These are phyloP conservation scores for Henricia sp. DNA, from an alignment of 53 echinoderm and acorn worm species.

Conservation along the genomic window DNA sequence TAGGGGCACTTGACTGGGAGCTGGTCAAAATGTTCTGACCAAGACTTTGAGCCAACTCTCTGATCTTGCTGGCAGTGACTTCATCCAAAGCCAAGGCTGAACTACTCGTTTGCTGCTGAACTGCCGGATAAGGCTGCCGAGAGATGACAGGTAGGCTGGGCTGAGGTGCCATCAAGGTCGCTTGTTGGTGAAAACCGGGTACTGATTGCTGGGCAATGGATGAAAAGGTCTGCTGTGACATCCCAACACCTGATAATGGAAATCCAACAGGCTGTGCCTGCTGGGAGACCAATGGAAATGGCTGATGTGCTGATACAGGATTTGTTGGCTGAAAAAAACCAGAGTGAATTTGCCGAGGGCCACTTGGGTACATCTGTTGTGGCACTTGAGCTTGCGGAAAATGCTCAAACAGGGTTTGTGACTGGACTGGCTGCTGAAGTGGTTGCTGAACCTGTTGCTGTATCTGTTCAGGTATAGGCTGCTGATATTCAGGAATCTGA, in stretches of 20 bases:
- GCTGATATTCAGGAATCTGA: slow-evolving; percentile 29
- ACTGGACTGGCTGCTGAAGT: slow-evolving; percentile 4
- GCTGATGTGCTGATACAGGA: slow-evolving; percentile 16
- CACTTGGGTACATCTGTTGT: not conserved
- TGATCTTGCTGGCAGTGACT: slow-evolving; percentile 34
- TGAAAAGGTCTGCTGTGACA: slow-evolving; percentile 6
- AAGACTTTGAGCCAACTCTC: slow-evolving; percentile 38
- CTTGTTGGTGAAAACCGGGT: not conserved
- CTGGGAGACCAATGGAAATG: not conserved
- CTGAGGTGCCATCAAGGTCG: not conserved
- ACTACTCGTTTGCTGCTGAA: slow-evolving; percentile 24
- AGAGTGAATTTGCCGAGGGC: not conserved
- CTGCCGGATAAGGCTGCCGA: slow-evolving; percentile 12
- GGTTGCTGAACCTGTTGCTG: slow-evolving; percentile 5
- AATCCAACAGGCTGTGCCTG: not conserved
- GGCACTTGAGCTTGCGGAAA: not conserved
- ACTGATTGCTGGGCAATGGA: not conserved
- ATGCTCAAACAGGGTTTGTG: not conserved
- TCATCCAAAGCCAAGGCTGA: slow-evolving; percentile 14
- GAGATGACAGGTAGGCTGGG: not conserved
- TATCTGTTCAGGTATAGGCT: slow-evolving; percentile 8
- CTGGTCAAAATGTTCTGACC: slow-evolving; percentile 10
- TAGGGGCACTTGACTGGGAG: slow-evolving; percentile 7
- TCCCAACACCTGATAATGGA: not conserved
- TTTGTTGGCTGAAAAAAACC: slow-evolving; percentile 1